Conservation (phyloP, 2,888 invertebrate genomes). For the Rhagonycha lutea region DNA sequence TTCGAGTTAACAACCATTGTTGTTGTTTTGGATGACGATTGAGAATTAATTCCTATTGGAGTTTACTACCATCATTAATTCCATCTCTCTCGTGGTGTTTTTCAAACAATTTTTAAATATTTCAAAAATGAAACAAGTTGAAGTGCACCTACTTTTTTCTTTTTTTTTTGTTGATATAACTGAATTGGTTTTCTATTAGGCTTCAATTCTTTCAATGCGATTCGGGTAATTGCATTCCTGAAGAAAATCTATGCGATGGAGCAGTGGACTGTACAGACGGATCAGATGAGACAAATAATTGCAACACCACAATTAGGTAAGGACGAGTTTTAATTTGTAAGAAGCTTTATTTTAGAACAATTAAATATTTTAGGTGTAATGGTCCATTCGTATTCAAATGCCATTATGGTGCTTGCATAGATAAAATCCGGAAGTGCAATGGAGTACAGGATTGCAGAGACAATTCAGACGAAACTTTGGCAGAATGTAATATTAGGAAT, state of each 20-base stretch:
- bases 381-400: constrained; percentile 55
- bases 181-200: not conserved
- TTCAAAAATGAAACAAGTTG: too few relatives aligned
- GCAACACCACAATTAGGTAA: constrained; percentile 19
- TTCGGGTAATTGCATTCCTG: constrained; percentile 52
- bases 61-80: too few relatives aligned
- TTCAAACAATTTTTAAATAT: too few relatives aligned
- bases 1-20: too few relatives aligned
- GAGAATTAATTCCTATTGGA: too few relatives aligned
- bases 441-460: constrained; percentile 56
- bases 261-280: constrained; percentile 53
- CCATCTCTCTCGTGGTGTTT: too few relatives aligned
- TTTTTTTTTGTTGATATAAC: too few relatives aligned
- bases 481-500: constrained; percentile 35
- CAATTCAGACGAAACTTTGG: constrained; percentile 54
- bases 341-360: not conserved
- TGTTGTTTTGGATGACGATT: too few relatives aligned
- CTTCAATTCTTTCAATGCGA: constrained; percentile 40
- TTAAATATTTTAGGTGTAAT: constrained; percentile 47
- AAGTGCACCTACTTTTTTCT: too few relatives aligned
- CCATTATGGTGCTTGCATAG: constrained; percentile 59
- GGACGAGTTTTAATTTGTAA: not conserved
- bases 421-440: constrained; percentile 50
- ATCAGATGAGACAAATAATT: constrained; percentile 18
- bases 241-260: constrained; percentile 55